phyloP scores from a whole-genome alignment of 2,888 invertebrate species.

The Exocentrus adspersus region DNA sequence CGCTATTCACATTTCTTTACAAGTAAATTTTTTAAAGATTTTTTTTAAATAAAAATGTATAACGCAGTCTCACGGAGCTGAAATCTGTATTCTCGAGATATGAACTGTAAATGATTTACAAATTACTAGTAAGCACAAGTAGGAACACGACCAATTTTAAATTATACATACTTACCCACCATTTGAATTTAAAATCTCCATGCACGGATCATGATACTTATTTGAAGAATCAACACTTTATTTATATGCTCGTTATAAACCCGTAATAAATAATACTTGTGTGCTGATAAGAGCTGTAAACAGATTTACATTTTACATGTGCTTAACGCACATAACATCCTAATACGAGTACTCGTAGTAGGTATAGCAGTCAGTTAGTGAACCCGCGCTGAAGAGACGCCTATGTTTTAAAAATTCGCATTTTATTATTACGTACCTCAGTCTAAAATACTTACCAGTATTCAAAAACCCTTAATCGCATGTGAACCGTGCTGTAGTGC shows the following conservation, averaged over 20 bases:
- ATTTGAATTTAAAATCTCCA: neutral
- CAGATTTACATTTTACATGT: slow-evolving; percentile 16
- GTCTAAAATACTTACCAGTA: slow-evolving; percentile 30
- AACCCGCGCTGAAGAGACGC: slow-evolving; percentile 23
- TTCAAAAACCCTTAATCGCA: slow-evolving; percentile 17
- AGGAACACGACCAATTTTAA: neutral
- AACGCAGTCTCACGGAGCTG: neutral
- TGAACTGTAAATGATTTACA: neutral
- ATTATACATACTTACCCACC: neutral
- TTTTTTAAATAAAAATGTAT: neutral
- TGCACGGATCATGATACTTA: too few relatives aligned
- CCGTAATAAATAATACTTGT: slow-evolving; percentile 5
- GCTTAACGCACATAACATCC: neutral
- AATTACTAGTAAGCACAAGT: too few relatives aligned
- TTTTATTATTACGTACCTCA: slow-evolving; percentile 31
- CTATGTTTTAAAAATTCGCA: slow-evolving; percentile 37
- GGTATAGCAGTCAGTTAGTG: neutral
- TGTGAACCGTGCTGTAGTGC: slow-evolving; percentile 9
- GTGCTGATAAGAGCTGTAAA: slow-evolving; percentile 10
- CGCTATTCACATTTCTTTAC: too few relatives aligned
- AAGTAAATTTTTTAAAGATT: too few relatives aligned
- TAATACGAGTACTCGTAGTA: neutral
- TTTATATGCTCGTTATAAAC: neutral
- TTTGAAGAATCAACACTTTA: neutral
- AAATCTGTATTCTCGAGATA: neutral